A percentile compares a stretch with the other conserved stretches of the same genome.
Conservation (phyloP, 2,888 invertebrate species). For the Limnephilus rhombicus region DNA sequence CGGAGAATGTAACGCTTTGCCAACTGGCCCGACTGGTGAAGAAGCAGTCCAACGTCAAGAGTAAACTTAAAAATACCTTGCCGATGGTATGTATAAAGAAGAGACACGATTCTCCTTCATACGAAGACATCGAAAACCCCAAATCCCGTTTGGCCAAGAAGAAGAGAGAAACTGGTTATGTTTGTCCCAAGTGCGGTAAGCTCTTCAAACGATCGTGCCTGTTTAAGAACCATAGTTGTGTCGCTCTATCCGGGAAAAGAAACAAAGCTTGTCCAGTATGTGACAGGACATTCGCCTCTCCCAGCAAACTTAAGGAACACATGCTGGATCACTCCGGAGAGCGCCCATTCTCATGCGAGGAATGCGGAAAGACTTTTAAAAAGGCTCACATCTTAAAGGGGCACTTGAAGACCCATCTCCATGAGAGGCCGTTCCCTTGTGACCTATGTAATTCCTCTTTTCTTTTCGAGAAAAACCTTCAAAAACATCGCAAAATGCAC, state of each 20-base stretch:
- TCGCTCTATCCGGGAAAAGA: not conserved
- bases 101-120: not conserved
- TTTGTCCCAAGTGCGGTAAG: conserved; percentile 38
- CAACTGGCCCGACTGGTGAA: conserved; percentile 3
- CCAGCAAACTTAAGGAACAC: conserved; percentile 50
- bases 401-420: conserved; percentile 40
- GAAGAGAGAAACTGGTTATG: not conserved
- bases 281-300: conserved; percentile 38
- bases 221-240: not conserved
- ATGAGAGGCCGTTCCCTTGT: conserved; percentile 44
- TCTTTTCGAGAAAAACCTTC: conserved; percentile 40
- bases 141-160: not conserved
- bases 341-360: conserved; percentile 47
- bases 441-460: conserved; percentile 49
- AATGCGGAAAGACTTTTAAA: conserved; percentile 47
- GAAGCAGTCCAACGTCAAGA: not conserved
- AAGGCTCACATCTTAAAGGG: conserved; percentile 42
- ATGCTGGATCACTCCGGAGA: conserved; percentile 43
- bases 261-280: conserved; percentile 6
- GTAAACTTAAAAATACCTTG: not conserved
- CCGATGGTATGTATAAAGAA: conserved; percentile 28
- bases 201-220: not conserved
- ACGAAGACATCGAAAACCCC: not conserved
- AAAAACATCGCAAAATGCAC: conserved; percentile 41
- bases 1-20: conserved; percentile 6